These are phyloP conservation scores for Ennomos quercinarius DNA, from an alignment of 2,888 invertebrate species.

Conservation along the genomic window DNA sequence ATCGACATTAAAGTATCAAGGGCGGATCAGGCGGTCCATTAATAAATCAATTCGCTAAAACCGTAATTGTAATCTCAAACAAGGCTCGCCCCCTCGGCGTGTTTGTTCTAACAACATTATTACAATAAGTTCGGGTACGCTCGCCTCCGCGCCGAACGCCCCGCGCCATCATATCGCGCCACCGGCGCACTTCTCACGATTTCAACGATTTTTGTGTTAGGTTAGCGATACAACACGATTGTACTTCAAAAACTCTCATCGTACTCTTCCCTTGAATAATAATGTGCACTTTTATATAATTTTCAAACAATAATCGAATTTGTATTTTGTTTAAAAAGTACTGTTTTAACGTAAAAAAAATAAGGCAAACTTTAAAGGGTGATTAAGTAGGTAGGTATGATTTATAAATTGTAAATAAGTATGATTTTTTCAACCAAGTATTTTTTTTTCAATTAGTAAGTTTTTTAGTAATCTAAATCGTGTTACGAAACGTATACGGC, in stretches of 20 bases:
- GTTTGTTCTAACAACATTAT: constrained; percentile 85
- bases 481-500: constrained; percentile 58
- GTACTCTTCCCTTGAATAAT: background rate
- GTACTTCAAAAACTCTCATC: background rate
- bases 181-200: constrained; percentile 63
- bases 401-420: no score
- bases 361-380: no score
- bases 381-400: no score
- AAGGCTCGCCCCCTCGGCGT: constrained; percentile 75
- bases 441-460: no score
- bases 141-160: constrained; percentile 42
- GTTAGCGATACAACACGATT: constrained; percentile 29
- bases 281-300: no score
- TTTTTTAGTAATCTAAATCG: constrained; percentile 69
- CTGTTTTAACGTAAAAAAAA: no score
- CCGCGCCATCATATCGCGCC: constrained; percentile 43
- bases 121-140: constrained; percentile 81
- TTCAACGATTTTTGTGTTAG: constrained; percentile 44
- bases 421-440: no score
- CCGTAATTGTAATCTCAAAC: constrained; percentile 86
- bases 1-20: constrained; percentile 84
- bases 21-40: constrained; percentile 84
- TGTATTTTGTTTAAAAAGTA: no score
- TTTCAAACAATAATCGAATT: no score
- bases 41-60: constrained; percentile 86